phyloP scores from a whole-genome alignment of 2,888 invertebrate genomes.

The Odontocolon sp. region DNA sequence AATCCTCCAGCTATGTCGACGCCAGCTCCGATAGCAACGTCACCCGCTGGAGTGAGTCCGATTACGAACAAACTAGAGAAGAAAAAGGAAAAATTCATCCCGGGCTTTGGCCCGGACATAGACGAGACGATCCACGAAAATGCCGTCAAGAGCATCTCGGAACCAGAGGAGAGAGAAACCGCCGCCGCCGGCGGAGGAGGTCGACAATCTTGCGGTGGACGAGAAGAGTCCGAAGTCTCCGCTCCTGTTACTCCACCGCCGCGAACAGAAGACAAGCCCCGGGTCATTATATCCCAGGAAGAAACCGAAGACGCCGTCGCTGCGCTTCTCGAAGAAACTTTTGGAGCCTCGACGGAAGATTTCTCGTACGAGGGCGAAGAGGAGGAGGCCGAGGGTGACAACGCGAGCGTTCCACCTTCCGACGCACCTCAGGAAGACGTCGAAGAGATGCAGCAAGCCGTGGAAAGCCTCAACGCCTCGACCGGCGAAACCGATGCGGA shows the following conservation, averaged over 20 bases:
- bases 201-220: slow-evolving; percentile 67
- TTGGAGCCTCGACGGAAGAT: slow-evolving; percentile 84
- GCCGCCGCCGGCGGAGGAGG: too few relatives aligned
- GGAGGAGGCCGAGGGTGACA: slow-evolving; percentile 79
- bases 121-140: slow-evolving; percentile 89
- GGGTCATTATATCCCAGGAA: slow-evolving; percentile 93
- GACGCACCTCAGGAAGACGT: slow-evolving; percentile 87
- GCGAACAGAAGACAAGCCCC: slow-evolving; percentile 88
- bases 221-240: slow-evolving; percentile 76
- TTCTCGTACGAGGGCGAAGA: slow-evolving; percentile 80
- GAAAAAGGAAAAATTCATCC: slow-evolving; percentile 85
- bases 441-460: slow-evolving; percentile 92
- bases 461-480: slow-evolving; percentile 88
- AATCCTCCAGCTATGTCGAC: slow-evolving; percentile 79
- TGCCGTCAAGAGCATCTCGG: slow-evolving; percentile 90
- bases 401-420: slow-evolving; percentile 81
- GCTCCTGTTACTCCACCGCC: slow-evolving; percentile 82
- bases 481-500: slow-evolving; percentile 80
- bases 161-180: slow-evolving; percentile 79
- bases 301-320: slow-evolving; percentile 96
- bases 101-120: slow-evolving; percentile 85
- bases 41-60: slow-evolving; percentile 60
- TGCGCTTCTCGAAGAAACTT: slow-evolving; percentile 92
- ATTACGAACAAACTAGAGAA: slow-evolving; percentile 76
- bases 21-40: slow-evolving; percentile 61